Evolutionary conservation across 2,888 invertebrate species (phyloP).

Genomic region (Stratiomys singularior): DNA sequence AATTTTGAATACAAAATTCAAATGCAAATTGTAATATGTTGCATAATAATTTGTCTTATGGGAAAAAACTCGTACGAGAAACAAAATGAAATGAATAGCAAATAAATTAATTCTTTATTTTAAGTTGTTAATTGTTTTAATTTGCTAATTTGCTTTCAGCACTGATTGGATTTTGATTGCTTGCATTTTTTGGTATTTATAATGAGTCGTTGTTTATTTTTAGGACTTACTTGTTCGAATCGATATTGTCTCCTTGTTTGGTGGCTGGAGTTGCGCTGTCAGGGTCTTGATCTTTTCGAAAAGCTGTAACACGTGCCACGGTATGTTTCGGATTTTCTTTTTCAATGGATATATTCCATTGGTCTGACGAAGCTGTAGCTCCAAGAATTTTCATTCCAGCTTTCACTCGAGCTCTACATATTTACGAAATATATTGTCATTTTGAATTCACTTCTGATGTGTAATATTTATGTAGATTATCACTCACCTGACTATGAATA

Average conservation of each 20-base stretch:
- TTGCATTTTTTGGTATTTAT: not conserved
- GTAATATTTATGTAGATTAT: not conserved
- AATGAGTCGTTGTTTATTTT: not conserved
- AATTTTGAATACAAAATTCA: not conserved
- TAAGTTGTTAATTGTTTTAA: not conserved
- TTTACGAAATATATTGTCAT: slow-evolving; percentile 50
- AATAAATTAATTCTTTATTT: not conserved
- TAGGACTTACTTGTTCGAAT: slow-evolving; percentile 53
- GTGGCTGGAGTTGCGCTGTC: slow-evolving; percentile 54
- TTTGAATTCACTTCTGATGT: slow-evolving; percentile 14
- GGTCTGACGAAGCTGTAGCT: slow-evolving; percentile 78
- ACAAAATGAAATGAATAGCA: not conserved
- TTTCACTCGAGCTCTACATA: slow-evolving; percentile 85
- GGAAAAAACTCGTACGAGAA: not conserved
- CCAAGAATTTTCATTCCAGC: slow-evolving; percentile 87
- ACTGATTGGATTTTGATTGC: too few relatives aligned
- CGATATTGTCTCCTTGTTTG: slow-evolving; percentile 51
- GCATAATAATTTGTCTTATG: slow-evolving; percentile 5
- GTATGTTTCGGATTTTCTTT: slow-evolving; percentile 83
- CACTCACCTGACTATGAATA: slow-evolving; percentile 85
- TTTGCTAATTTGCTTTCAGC: too few relatives aligned
- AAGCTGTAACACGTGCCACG: slow-evolving; percentile 88
- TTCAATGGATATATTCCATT: slow-evolving; percentile 91
- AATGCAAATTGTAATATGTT: not conserved
- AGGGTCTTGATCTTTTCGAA: slow-evolving; percentile 70